Percentiles rank a stretch among this genome's conserved stretches.
Evolutionary conservation across 2,113 vertebrate genomes (phyloP).

Genomic region (Thalassarche chlororhynchos): DNA sequence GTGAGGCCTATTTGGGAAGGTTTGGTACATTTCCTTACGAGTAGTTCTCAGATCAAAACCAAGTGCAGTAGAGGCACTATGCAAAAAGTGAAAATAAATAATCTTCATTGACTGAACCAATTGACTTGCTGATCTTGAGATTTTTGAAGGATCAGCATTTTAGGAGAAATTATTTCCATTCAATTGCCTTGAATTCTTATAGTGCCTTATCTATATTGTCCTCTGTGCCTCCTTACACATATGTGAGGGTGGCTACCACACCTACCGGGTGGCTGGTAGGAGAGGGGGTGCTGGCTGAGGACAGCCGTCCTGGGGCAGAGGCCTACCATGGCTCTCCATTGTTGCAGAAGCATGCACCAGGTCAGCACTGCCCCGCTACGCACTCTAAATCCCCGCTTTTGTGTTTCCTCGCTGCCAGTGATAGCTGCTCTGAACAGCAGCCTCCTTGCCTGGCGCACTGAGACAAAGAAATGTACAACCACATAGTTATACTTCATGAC

Average conservation of each 20-base stretch:
- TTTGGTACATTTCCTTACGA: background rate
- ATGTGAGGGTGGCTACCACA: background rate
- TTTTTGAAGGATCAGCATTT: background rate
- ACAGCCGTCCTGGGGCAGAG: background rate
- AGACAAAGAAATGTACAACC: conserved; percentile 28
- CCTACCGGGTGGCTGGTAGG: accelerated
- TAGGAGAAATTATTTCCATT: background rate
- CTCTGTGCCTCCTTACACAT: background rate
- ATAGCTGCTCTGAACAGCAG: conserved; percentile 23
- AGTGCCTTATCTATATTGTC: background rate
- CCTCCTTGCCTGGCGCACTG: conserved; percentile 21
- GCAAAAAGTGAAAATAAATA: background rate
- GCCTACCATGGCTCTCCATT: background rate
- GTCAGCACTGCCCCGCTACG: conserved; percentile 36
- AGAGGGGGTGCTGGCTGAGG: background rate
- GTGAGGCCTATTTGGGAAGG: background rate
- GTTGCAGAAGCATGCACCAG: conserved; percentile 38
- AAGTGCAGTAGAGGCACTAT: background rate
- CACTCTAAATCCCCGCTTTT: conserved; percentile 61
- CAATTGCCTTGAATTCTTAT: background rate
- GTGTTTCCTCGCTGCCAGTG: conserved; percentile 13
- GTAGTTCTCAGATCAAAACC: background rate
- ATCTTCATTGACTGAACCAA: background rate
- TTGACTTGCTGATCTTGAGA: background rate
- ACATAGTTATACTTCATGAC: conserved; percentile 12